These are phyloP conservation scores for Nyctibius bracteatus DNA, from an alignment of 2,113 vertebrate genomes.

Conservation along the genomic window DNA sequence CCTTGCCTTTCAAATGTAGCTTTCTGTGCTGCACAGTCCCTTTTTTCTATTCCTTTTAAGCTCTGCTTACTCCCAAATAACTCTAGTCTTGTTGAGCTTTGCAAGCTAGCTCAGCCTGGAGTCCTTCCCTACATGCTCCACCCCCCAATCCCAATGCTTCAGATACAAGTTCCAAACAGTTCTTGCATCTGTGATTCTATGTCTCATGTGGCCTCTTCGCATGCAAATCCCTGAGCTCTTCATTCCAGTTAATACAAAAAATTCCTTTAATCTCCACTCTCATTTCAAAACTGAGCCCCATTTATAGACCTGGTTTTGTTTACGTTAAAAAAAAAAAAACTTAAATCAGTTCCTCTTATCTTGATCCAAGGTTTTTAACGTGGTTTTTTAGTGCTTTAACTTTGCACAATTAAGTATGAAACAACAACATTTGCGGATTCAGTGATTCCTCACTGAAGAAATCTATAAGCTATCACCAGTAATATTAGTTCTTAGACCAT, in stretches of 20 bases:
- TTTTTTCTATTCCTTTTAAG: not conserved
- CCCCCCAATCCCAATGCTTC: not conserved
- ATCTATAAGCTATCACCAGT: not conserved
- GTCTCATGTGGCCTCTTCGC: conserved; percentile 24
- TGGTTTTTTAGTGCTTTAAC: not conserved
- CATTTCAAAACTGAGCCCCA: not conserved
- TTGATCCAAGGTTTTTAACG: not conserved
- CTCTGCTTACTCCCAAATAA: not conserved
- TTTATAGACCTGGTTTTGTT: not conserved
- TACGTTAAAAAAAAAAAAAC: not conserved
- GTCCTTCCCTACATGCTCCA: not conserved
- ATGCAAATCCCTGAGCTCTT: conserved; percentile 4
- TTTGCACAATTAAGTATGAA: not conserved
- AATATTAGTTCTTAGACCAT: not conserved
- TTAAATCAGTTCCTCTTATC: not conserved
- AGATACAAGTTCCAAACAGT: conserved; percentile 18
- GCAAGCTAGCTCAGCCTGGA: not conserved
- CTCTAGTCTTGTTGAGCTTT: not conserved
- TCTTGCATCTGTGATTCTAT: conserved; percentile 14
- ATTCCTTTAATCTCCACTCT: conserved; percentile 20
- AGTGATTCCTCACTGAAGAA: not conserved
- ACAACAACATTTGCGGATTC: not conserved
- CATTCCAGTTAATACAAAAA: conserved; percentile 1
- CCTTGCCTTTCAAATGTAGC: not conserved
- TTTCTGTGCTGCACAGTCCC: not conserved